These are phyloP conservation scores for Meandrina meandrites DNA, from an alignment of 92 coral and sea anemone genomes.

Conservation along the genomic window DNA sequence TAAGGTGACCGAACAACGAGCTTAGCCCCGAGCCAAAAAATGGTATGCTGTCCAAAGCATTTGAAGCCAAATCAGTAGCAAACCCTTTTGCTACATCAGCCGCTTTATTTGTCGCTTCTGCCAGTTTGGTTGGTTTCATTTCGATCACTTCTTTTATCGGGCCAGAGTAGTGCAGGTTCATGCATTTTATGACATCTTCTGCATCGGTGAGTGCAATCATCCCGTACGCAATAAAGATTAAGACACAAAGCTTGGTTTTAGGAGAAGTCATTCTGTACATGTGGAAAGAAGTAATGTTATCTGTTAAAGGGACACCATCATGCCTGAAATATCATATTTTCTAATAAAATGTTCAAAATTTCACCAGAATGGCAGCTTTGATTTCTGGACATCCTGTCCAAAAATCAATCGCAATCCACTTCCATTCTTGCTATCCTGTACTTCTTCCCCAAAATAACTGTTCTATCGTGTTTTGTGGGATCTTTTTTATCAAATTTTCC, in stretches of 20 bases:
- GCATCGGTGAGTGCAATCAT: conserved; percentile 10
- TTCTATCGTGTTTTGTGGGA: too few relatives aligned
- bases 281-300: too few relatives aligned
- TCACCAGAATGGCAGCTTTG: too few relatives aligned
- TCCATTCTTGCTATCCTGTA: too few relatives aligned
- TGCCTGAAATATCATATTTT: too few relatives aligned
- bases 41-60: not conserved
- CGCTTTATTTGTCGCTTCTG: conserved; percentile 2
- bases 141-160: conserved; percentile 18
- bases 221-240: not conserved
- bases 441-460: too few relatives aligned
- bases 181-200: not conserved
- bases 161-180: conserved; percentile 17
- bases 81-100: not conserved
- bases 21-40: not conserved
- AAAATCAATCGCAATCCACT: too few relatives aligned
- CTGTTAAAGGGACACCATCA: too few relatives aligned
- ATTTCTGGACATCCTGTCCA: too few relatives aligned
- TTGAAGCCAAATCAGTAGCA: not conserved
- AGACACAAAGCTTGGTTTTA: not conserved
- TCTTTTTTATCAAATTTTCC: too few relatives aligned
- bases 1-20: not conserved
- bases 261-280: not conserved
- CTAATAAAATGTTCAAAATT: too few relatives aligned
- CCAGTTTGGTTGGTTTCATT: conserved; percentile 23